Evolutionary conservation across 2,797 vertebrate species (phyloP).

Genomic region (Sciurus carolinensis): DNA sequence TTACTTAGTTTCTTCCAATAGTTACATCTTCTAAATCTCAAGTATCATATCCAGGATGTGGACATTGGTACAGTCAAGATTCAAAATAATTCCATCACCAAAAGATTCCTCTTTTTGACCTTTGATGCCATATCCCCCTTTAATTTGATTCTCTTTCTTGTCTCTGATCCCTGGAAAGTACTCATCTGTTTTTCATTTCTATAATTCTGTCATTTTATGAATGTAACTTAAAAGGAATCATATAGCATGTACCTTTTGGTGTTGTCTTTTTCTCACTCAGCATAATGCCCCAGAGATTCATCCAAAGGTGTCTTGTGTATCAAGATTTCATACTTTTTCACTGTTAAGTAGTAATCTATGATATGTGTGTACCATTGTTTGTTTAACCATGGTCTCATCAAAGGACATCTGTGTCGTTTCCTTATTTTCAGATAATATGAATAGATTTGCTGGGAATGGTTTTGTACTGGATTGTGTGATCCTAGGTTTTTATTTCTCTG

Average conservation of each 20-base stretch:
- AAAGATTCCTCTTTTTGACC: neutral
- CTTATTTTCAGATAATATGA: constrained; percentile 3
- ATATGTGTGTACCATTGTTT: neutral
- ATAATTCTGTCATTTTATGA: neutral
- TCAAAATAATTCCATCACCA: neutral
- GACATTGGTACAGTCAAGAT: neutral
- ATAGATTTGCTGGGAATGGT: neutral
- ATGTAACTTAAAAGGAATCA: neutral
- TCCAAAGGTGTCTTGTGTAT: neutral
- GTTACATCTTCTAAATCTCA: neutral
- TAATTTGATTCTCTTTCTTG: neutral
- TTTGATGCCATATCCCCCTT: neutral
- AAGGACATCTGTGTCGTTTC: neutral
- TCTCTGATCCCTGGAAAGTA: neutral
- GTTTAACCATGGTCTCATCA: neutral
- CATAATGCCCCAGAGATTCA: neutral
- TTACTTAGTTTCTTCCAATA: neutral
- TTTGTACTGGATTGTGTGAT: neutral
- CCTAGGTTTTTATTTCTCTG: neutral
- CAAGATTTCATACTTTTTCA: neutral
- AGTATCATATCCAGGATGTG: neutral
- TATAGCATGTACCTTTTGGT: neutral
- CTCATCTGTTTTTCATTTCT: neutral
- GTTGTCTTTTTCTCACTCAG: neutral
- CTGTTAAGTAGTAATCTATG: neutral